Percentiles rank a stretch among this genome's conserved stretches.
phyloP scores from a whole-genome alignment of 2,888 invertebrate genomes.

The Synanthedon myopaeformis region DNA sequence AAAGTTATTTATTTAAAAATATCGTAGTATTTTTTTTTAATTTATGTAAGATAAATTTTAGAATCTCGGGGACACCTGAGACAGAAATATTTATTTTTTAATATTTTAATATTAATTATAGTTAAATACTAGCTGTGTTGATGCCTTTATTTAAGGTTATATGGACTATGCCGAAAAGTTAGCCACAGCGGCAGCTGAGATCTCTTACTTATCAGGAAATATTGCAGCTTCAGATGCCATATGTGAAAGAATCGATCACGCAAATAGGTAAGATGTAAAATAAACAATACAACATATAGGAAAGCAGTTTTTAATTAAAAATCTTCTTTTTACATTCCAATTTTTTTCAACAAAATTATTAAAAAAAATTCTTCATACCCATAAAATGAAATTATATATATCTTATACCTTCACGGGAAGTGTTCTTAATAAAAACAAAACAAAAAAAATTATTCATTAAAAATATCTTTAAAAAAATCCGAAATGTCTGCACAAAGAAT shows the following conservation, averaged over 20 bases:
- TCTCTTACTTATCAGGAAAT: slow-evolving; percentile 66
- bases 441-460: too few species aligned
- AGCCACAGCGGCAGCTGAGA: slow-evolving; percentile 64
- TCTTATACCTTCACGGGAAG: neutral
- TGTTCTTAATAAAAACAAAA: neutral
- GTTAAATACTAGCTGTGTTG: neutral
- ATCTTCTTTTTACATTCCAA: neutral
- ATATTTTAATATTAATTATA: too few species aligned
- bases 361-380: neutral
- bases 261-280: slow-evolving; percentile 38
- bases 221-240: slow-evolving; percentile 64
- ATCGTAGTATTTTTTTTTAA: too few species aligned
- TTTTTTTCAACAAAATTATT: neutral
- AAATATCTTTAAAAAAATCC: too few species aligned
- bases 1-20: too few species aligned
- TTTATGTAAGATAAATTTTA: too few species aligned
- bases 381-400: neutral
- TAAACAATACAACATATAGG: slow-evolving; percentile 4
- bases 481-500: too few species aligned
- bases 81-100: too few species aligned
- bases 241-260: slow-evolving; percentile 64
- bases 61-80: too few species aligned
- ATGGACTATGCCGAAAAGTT: slow-evolving; percentile 70
- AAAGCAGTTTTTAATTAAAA: neutral
- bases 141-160: slow-evolving; percentile 36